phyloP scores from a whole-genome alignment of 2,797 vertebrate genomes.

The Macrochelys suwanniensis region DNA sequence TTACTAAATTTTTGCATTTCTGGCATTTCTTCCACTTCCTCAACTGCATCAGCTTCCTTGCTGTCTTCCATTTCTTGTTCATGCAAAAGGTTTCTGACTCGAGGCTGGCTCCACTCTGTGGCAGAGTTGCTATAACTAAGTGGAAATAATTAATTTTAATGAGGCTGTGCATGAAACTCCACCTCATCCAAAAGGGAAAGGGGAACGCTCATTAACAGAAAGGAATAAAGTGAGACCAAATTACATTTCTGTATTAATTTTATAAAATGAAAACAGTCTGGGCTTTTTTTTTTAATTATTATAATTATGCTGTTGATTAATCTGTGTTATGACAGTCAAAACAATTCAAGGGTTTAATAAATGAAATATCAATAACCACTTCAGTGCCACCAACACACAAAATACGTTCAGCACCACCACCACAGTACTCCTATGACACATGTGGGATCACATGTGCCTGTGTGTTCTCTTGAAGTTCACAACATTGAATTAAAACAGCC shows the following conservation, averaged over 20 bases:
- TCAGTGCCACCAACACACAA: neutral
- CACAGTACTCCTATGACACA: neutral
- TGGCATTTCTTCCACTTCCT: constrained; percentile 78
- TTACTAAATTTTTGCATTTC: constrained; percentile 81
- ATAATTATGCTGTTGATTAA: neutral
- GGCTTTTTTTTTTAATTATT: neutral
- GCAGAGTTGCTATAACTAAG: constrained; percentile 77
- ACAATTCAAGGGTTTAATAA: neutral
- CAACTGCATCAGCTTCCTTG: constrained; percentile 67
- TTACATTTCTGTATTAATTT: neutral
- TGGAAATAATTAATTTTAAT: constrained; percentile 35
- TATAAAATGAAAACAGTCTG: neutral
- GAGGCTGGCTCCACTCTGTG: constrained; percentile 62
- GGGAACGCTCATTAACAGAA: neutral
- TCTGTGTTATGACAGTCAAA: neutral
- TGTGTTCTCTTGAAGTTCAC: neutral
- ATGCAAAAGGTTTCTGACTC: constrained; percentile 38
- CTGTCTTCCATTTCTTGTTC: constrained; percentile 76
- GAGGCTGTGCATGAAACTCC: neutral
- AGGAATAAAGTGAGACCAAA: neutral
- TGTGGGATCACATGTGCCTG: rapidly evolving
- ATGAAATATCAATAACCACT: neutral
- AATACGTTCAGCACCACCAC: rapidly evolving
- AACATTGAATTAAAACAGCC: neutral
- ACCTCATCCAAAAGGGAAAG: constrained; percentile 3